Evolutionary conservation across 23 tunicate species (phyloP).

Genomic region (Phallusia fumigata): DNA sequence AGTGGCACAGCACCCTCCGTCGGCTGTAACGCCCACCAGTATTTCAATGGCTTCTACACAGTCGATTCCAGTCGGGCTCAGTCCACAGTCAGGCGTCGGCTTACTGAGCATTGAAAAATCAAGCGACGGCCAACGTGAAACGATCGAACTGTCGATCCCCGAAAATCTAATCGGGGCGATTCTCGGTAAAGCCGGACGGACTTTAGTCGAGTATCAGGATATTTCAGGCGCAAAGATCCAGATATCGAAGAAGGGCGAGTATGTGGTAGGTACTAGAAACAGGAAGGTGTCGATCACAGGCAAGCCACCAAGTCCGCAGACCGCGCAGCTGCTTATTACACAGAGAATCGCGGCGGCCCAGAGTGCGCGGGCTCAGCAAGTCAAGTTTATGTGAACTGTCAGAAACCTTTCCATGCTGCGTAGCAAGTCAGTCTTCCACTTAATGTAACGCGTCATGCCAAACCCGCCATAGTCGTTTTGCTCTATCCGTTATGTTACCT

Average conservation of each 20-base stretch:
- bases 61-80: conserved; percentile 23
- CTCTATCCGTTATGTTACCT: conserved; percentile 1
- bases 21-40: conserved; percentile 40
- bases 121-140: conserved; percentile 71
- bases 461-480: not conserved
- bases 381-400: conserved; percentile 44
- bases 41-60: conserved; percentile 49
- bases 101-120: conserved; percentile 66
- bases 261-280: conserved; percentile 82
- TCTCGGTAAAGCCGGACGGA: conserved; percentile 86
- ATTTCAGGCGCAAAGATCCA: conserved; percentile 89
- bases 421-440: conserved; percentile 8
- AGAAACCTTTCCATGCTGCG: not conserved
- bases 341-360: conserved; percentile 69
- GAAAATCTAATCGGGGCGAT: conserved; percentile 86
- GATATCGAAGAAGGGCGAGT: conserved; percentile 92
- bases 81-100: conserved; percentile 38
- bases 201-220: conserved; percentile 81
- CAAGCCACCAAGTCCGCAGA: conserved; percentile 71
- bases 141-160: conserved; percentile 83
- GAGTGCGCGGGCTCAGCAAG: conserved; percentile 78
- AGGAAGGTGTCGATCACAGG: conserved; percentile 86
- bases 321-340: conserved; percentile 76
- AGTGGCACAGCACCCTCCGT: conserved; percentile 29
- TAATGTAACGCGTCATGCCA: conserved; percentile 1